Evolutionary conservation across 1,140 invertebrate genomes (phyloP).

Genomic region (Hylaeus anthracinus): DNA sequence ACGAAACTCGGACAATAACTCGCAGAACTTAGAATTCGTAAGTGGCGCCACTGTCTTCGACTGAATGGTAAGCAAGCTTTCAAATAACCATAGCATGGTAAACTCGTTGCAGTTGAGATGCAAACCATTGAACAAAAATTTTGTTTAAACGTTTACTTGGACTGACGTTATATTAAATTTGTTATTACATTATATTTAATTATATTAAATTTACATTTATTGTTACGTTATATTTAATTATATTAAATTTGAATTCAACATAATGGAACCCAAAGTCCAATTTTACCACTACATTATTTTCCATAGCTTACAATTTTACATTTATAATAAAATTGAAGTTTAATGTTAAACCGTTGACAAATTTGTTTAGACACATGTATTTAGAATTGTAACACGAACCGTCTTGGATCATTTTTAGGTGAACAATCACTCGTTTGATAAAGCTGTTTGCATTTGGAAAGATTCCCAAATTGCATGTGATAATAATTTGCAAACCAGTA

Average conservation of each 20-base stretch:
- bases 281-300: too few relatives aligned
- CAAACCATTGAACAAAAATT: not conserved
- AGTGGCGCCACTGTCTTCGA: constrained; percentile 15
- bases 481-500: not conserved
- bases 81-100: not conserved
- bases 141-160: not conserved
- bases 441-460: not conserved
- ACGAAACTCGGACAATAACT: not conserved
- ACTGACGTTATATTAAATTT: too few relatives aligned
- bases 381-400: not conserved
- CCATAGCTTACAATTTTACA: too few relatives aligned
- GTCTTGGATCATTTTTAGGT: not conserved
- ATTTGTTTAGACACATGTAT: not conserved
- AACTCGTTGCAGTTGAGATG: not conserved
- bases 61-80: not conserved
- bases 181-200: not conserved
- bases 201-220: not conserved
- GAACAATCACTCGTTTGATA: too few relatives aligned
- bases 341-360: not conserved
- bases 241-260: too few relatives aligned
- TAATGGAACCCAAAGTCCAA: too few relatives aligned
- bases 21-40: not conserved
- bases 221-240: too few relatives aligned
- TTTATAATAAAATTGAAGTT: not conserved
- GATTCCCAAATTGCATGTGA: not conserved